Conservation (phyloP, 2,797 vertebrate species). For the Danio albolineatus region DNA sequence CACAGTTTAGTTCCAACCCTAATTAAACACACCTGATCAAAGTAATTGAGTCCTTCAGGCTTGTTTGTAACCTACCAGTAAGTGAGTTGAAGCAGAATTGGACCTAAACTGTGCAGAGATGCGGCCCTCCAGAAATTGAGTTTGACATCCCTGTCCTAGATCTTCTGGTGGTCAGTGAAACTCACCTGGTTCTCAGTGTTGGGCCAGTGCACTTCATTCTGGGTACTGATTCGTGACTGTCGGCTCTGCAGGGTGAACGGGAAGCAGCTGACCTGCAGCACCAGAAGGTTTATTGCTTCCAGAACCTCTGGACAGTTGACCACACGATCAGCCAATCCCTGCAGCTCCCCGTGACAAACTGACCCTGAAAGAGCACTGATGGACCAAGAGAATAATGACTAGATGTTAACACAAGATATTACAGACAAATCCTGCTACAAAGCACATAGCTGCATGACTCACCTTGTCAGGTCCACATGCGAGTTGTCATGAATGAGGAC, state of each 20-base stretch:
- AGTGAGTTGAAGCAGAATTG: too few relatives aligned
- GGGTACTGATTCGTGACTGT: constrained; percentile 91
- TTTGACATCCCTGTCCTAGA: too few relatives aligned
- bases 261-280: constrained; percentile 98
- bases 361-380: constrained; percentile 90
- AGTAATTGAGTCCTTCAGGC: too few relatives aligned
- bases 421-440: not conserved
- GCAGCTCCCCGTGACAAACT: constrained; percentile 91
- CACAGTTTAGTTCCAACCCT: too few relatives aligned
- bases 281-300: constrained; percentile 93
- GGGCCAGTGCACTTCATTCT: constrained; percentile 96
- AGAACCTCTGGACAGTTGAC: constrained; percentile 97
- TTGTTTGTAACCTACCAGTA: too few relatives aligned
- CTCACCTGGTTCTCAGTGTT: constrained; percentile 82
- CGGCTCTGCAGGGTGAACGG: constrained; percentile 93
- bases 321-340: constrained; percentile 94
- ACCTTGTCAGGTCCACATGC: constrained; percentile 96
- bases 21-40: too few relatives aligned
- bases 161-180: too few relatives aligned
- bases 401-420: not conserved
- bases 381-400: not conserved
- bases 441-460: not conserved
- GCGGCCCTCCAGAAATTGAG: too few relatives aligned
- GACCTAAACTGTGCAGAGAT: too few relatives aligned
- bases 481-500: constrained; percentile 98